Evolutionary conservation across 2,113 vertebrate species (phyloP).

Genomic region (Ariopsis seemanni): DNA sequence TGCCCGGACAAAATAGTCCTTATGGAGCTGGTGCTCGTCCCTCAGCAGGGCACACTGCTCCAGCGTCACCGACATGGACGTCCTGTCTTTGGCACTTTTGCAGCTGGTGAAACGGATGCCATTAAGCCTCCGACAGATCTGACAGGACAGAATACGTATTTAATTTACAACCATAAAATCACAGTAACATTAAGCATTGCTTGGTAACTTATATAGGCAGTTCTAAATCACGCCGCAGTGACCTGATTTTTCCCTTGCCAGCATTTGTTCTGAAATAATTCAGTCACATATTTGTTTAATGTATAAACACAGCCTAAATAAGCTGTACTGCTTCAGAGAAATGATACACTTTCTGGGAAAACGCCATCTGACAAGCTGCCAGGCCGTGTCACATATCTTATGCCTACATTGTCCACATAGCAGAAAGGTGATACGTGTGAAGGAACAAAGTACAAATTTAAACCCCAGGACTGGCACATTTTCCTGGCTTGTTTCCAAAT

Average conservation of each 20-base stretch:
- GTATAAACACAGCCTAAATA: neutral
- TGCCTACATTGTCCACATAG: neutral
- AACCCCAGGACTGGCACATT: neutral
- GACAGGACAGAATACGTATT: constrained; percentile 17
- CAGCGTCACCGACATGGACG: constrained; percentile 96
- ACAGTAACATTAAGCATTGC: neutral
- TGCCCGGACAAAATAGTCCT: constrained; percentile 90
- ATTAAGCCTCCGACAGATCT: constrained; percentile 96
- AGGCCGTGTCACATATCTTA: neutral
- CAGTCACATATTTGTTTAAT: neutral
- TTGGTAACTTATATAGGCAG: neutral
- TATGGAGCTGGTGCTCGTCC: constrained; percentile 93
- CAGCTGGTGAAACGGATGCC: constrained; percentile 97
- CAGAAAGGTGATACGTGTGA: neutral
- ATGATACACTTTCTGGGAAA: neutral
- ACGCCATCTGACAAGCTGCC: neutral
- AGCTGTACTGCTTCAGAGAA: neutral
- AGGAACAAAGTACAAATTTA: constrained; percentile 7
- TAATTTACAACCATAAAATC: neutral
- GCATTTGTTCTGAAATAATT: neutral
- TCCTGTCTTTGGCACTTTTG: constrained; percentile 99
- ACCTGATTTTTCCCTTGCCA: neutral
- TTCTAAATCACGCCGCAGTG: no score
- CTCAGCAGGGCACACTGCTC: constrained; percentile 93
- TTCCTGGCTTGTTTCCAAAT: neutral